Evolutionary conservation across 1,140 invertebrate species (phyloP).

Genomic region (Drosophila tsacasi): DNA sequence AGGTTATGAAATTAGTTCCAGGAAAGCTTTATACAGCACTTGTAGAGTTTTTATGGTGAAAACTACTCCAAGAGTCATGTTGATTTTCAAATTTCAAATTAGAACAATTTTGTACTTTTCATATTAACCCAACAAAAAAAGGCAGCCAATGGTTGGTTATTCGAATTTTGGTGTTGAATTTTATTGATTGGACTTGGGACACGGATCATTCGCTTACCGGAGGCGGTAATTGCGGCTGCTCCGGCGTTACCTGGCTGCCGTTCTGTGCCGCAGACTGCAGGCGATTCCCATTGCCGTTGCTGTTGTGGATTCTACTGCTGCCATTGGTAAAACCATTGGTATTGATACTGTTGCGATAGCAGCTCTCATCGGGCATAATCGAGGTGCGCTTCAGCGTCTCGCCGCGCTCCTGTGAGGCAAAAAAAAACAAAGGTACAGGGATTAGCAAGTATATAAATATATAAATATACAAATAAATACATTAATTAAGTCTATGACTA

Average conservation of each 20-base stretch:
- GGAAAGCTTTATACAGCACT: not conserved
- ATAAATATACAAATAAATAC: not conserved
- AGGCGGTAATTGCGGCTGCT: constrained; percentile 86
- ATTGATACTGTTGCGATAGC: constrained; percentile 72
- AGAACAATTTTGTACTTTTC: not conserved
- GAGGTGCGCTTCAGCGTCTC: constrained; percentile 79
- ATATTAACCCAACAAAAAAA: not conserved
- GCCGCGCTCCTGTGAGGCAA: constrained; percentile 55
- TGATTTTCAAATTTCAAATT: not conserved
- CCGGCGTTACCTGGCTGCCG: constrained; percentile 47
- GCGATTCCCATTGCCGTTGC: constrained; percentile 49
- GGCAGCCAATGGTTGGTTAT: constrained; percentile 1
- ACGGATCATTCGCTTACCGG: constrained; percentile 86
- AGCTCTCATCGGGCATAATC: constrained; percentile 77
- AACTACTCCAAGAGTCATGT: not conserved
- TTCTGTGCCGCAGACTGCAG: constrained; percentile 45
- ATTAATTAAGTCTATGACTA: not conserved
- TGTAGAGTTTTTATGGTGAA: not conserved
- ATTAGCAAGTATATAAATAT: not conserved
- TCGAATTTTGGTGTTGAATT: not conserved
- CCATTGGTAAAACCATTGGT: constrained; percentile 9
- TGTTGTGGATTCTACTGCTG: constrained; percentile 26
- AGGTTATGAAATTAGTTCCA: not conserved
- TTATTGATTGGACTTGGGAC: constrained; percentile 19
- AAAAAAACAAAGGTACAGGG: not conserved